A percentile compares a stretch with the other conserved stretches of the same genome.
phyloP scores from a whole-genome alignment of 1,140 invertebrate species.

The Bombus sylvicola region DNA sequence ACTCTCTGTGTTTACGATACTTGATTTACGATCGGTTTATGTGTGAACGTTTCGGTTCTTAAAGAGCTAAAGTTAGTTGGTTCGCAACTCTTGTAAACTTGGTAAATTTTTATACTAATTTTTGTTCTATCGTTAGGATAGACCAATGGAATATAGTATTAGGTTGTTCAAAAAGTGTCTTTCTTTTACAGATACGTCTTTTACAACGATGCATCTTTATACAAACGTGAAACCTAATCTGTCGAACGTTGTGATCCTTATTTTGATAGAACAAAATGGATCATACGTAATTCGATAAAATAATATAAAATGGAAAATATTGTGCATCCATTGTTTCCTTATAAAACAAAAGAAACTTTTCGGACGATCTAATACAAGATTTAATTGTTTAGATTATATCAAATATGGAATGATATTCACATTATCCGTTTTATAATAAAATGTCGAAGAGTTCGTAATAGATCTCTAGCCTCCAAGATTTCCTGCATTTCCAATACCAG shows the following conservation, averaged over 20 bases:
- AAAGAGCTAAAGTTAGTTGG: background rate
- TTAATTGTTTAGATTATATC: background rate
- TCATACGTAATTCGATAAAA: no score
- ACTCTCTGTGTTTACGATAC: background rate
- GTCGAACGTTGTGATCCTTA: no score
- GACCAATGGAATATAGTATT: background rate
- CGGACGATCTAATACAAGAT: background rate
- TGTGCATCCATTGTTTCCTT: no score
- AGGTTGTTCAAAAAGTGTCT: fast-evolving
- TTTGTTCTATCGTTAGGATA: background rate
- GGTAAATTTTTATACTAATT: no score
- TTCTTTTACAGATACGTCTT: no score
- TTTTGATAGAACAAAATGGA: no score
- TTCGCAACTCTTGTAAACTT: background rate
- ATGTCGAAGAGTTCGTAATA: background rate
- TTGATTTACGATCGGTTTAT: background rate
- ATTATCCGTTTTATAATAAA: background rate
- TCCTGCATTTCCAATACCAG: no score
- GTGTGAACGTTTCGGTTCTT: background rate
- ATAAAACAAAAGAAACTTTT: no score
- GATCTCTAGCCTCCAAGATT: no score
- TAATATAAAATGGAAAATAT: no score
- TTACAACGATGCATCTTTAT: no score
- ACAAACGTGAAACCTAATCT: no score
- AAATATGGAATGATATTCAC: background rate